These are phyloP conservation scores for Cochlearius cochlearius DNA, from an alignment of 2,113 vertebrate species.

Conservation along the genomic window DNA sequence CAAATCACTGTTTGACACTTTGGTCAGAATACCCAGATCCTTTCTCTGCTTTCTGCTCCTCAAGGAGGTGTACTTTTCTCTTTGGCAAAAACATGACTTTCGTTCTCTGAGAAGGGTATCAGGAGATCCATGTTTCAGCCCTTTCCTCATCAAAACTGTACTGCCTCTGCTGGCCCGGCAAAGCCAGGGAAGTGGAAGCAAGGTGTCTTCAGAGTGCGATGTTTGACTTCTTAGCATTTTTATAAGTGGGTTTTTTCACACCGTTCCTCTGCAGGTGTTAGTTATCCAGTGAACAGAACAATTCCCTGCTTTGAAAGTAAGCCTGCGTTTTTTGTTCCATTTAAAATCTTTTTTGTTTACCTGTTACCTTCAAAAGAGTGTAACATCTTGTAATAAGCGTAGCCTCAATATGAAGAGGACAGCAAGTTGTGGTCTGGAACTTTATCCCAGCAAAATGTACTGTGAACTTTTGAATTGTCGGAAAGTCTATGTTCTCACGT, in stretches of 20 bases:
- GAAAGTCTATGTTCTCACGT: neutral
- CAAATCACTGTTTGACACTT: neutral
- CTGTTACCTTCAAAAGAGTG: neutral
- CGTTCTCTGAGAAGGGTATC: neutral
- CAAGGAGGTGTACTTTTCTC: neutral
- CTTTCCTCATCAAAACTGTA: neutral
- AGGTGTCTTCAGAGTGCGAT: neutral
- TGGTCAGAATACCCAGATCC: neutral
- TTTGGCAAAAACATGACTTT: neutral
- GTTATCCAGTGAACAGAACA: neutral
- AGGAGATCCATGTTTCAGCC: neutral
- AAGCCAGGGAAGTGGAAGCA: neutral
- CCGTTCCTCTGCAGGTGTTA: neutral
- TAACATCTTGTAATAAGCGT: neutral
- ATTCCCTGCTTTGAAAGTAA: neutral
- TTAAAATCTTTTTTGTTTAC: neutral
- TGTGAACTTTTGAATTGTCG: neutral
- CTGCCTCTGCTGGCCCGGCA: neutral
- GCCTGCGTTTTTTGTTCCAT: neutral
- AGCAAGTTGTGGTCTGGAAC: neutral
- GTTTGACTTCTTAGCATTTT: neutral
- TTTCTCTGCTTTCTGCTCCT: neutral
- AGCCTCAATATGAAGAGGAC: neutral
- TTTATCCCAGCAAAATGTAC: neutral
- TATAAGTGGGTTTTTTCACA: neutral